These are phyloP conservation scores for Xanthia icteritia DNA, from an alignment of 2,888 invertebrate species.

Conservation along the genomic window DNA sequence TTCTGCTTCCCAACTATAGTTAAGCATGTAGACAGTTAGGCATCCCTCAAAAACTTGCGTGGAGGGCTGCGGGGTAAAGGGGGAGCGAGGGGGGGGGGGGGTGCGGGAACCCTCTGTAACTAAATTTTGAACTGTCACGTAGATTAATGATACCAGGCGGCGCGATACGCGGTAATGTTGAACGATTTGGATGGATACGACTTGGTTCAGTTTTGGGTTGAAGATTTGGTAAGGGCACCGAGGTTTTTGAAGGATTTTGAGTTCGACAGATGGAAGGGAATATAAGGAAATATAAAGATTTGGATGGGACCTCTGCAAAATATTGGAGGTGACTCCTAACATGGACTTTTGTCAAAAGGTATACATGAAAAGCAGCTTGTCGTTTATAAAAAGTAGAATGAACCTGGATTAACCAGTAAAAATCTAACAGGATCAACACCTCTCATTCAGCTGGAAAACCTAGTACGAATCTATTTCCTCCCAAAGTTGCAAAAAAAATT, in stretches of 20 bases:
- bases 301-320: background rate
- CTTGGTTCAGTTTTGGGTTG: constrained; percentile 30
- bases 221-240: background rate
- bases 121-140: constrained; percentile 91
- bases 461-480: background rate
- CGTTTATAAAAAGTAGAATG: background rate
- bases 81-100: constrained; percentile 65
- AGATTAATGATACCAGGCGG: constrained; percentile 91
- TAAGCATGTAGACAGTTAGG: constrained; percentile 70
- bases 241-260: background rate
- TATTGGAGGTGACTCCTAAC: background rate
- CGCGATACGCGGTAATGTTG: constrained; percentile 90
- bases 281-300: fast-evolving
- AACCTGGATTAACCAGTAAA: background rate
- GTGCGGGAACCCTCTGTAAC: constrained; percentile 88
- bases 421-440: no score
- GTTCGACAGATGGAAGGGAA: background rate
- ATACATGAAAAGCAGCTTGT: background rate
- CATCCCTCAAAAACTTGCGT: constrained; percentile 85
- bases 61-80: constrained; percentile 66
- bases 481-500: fast-evolving
- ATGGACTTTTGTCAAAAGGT: no score
- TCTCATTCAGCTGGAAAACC: background rate
- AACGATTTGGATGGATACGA: constrained; percentile 84
- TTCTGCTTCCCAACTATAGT: constrained; percentile 49